Conservation (phyloP, 2,113 vertebrate genomes). For the Gracilinanus agilis region DNA sequence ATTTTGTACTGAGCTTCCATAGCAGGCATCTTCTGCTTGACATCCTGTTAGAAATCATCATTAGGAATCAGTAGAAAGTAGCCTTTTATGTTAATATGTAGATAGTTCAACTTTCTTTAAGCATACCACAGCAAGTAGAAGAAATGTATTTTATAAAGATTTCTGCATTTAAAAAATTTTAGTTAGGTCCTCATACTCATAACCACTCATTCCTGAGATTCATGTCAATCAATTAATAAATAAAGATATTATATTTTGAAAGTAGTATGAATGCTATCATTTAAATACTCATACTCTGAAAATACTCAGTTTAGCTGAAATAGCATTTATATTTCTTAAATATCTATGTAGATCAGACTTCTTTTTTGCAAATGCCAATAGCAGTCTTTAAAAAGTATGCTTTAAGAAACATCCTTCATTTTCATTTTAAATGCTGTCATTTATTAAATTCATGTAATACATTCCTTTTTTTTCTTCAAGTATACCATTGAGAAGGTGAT, state of each 20-base stretch:
- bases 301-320: neutral
- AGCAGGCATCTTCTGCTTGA: constrained; percentile 91
- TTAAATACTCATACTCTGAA: neutral
- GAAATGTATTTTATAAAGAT: neutral
- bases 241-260: neutral
- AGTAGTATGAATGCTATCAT: neutral
- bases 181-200: no score
- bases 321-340: constrained; percentile 29
- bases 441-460: neutral
- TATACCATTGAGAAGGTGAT: neutral
- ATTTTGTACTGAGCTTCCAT: constrained; percentile 95
- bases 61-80: neutral
- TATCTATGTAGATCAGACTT: neutral
- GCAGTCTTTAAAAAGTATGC: neutral
- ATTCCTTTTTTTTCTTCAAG: neutral
- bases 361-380: neutral
- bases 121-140: neutral
- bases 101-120: neutral
- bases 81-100: neutral
- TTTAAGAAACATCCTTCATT: neutral
- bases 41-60: constrained; percentile 84
- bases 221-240: neutral
- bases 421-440: neutral
- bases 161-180: neutral
- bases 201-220: constrained; percentile 6